Base-by-base conservation (phyloP, 2,797 vertebrate species). In the Pelobates cultripes region DNA sequence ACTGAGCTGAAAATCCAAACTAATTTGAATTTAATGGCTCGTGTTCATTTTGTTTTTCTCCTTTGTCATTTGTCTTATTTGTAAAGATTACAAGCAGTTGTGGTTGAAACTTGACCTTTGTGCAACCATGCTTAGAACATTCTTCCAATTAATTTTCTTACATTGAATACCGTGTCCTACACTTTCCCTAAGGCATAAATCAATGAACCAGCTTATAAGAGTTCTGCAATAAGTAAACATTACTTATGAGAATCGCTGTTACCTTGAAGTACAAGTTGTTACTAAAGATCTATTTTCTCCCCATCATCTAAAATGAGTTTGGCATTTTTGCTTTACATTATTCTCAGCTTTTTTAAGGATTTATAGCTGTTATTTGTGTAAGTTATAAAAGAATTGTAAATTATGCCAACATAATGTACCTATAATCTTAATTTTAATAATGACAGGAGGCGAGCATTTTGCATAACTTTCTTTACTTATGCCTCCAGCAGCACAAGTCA, bases 91-190 rank as follows among this genome's bases (percentile, higher is more conserved):
- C 77, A 84, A 79, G 82, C 72, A 40, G 77, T 84, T 84, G 82
- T 79, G 77, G 82, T 76, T 55, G 61, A 84, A 79, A 79, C 72
- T 78, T 79, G 82, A 84, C 82, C 82, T 79, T 84, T 84, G 82
- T 84, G 77, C 77, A 79, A 45, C 73, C 82, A 84, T 79, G 77
- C 82, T 75, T 84, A 79, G 67, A 70, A 79, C 82, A 79, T 75
- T 84, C 77, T 75, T 79, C 74, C 82, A 84, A 84, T 84, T 84
- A 84, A 79, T 84, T 84, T 79, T 79, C 77, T 84, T 79, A 84
- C 82, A 84, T 76, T 84, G 82, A 84, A 84, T 84, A 69, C 75
- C 79, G 73, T 84, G 77, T 84, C 82, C 57, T 71, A 84, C 73
- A 79, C 82, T 79, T 79, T 84, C 72, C 72, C 77, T 66, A 63